Evolutionary conservation across 2,113 vertebrate species (phyloP).

Genomic region (Cynoglossus semilaevis): DNA sequence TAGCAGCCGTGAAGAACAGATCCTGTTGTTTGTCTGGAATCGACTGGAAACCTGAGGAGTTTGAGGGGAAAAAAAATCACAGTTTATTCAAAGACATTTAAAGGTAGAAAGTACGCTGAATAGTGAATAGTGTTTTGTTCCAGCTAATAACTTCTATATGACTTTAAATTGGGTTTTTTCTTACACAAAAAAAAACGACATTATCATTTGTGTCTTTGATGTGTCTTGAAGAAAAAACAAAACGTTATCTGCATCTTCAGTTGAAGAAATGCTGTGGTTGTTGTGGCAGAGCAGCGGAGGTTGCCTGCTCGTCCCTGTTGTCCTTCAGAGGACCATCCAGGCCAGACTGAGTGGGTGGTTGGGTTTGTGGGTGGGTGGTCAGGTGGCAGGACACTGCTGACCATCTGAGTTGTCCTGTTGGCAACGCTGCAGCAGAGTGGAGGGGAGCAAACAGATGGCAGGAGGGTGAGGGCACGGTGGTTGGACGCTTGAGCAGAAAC

Average conservation of each 20-base stretch:
- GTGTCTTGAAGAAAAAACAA: too few species aligned
- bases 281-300: constrained; percentile 56
- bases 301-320: constrained; percentile 64
- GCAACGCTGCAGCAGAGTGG: constrained; percentile 67
- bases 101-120: neutral
- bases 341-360: too few species aligned
- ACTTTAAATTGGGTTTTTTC: too few species aligned
- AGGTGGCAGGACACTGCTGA: constrained; percentile 72
- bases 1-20: too few species aligned
- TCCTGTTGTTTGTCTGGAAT: constrained; percentile 13
- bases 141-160: too few species aligned
- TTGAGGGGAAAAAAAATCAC: neutral
- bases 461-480: constrained; percentile 75
- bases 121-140: too few species aligned
- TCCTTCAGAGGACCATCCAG: constrained; percentile 66
- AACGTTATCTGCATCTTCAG: too few species aligned
- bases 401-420: constrained; percentile 73
- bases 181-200: too few species aligned
- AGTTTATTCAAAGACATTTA: neutral
- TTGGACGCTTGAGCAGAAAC: constrained; percentile 75
- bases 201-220: too few species aligned
- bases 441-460: constrained; percentile 76
- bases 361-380: constrained; percentile 50
- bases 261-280: constrained; percentile 1
- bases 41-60: constrained; percentile 4